Evolutionary conservation across 2,113 vertebrate genomes (phyloP), one percentile per base, ranked within the genome.

Genomic region (Stegastes partitus): DNA sequence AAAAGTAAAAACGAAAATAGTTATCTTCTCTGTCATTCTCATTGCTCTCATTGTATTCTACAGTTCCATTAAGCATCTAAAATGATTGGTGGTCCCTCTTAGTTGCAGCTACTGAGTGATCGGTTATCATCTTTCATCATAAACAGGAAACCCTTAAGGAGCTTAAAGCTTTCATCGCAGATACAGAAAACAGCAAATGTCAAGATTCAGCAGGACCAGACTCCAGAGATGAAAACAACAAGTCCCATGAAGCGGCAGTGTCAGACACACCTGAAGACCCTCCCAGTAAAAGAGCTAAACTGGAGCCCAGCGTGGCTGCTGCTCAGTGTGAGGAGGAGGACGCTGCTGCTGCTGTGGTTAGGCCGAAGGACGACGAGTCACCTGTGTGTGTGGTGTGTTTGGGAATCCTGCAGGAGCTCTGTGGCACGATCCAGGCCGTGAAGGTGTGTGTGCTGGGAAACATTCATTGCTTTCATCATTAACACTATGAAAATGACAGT

Each of bases 331-430:
- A 26, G 3, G 82, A 69, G 12, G 89, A 4, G n/a, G n/a, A n/a
- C n/a, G n/a, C n/a, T 0, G 2, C 57, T 23, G 37, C 76, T 0
- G 1, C 1, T 3, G 69, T 2, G 4, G 59, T 22, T 11, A 19
- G 1, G 11, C 15, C 0, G 22, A 51, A 75, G 39, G 75, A 63
- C 0, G 63, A 28, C 16, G 39, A 80, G 59, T 21, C 59, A 1
- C 19, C 45, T 2, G 92, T 96, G 21, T 99, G 98, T 79, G 96
- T 94, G 3, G 86, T 95, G 56, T 99, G 98, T 85, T 81, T 99
- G 87, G 98, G 98, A 50, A 79, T 99, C 77, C 95, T 99, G 39
- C 97, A 99, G 91, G 93, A 96, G 9, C 94, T 96, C 68, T 96
- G 96, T 2, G 93, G 95, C 79, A 42, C 67, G 21, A 76, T 89